A percentile compares a stretch with the other conserved stretches of the same genome.
Conservation (phyloP, 2,888 invertebrate species). For the Pyrgus malvae region DNA sequence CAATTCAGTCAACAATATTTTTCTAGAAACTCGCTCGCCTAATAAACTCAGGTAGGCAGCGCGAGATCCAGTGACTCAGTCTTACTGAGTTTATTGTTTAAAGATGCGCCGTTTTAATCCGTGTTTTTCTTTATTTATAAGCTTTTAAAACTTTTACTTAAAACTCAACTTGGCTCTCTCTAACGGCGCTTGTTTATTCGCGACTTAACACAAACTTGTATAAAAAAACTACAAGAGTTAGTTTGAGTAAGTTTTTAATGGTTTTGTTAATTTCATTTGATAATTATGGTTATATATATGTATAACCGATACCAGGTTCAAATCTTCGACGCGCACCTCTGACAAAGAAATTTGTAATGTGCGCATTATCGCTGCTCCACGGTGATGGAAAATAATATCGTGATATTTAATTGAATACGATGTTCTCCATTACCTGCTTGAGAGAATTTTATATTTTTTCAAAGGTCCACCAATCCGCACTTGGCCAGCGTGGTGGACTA, state of each 20-base stretch:
- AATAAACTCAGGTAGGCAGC: slow-evolving; percentile 7
- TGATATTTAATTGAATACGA: too few relatives aligned
- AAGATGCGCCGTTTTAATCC: slow-evolving; percentile 27
- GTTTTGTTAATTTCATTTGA: not conserved
- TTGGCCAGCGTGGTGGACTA: too few relatives aligned
- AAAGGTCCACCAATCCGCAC: too few relatives aligned
- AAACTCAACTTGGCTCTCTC: slow-evolving; percentile 25
- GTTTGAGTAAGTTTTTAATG: slow-evolving; percentile 11
- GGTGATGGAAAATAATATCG: too few relatives aligned
- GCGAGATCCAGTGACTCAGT: slow-evolving; percentile 13
- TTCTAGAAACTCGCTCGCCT: slow-evolving; percentile 1
- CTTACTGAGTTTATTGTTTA: slow-evolving; percentile 22
- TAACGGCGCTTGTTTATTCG: slow-evolving; percentile 21
- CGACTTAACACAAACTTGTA: slow-evolving; percentile 19
- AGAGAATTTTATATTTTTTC: too few relatives aligned
- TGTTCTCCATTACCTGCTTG: too few relatives aligned
- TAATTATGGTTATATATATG: too few relatives aligned
- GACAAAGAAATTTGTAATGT: too few relatives aligned
- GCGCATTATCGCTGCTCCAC: too few relatives aligned
- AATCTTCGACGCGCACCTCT: too few relatives aligned
- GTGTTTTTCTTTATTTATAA: slow-evolving; percentile 28
- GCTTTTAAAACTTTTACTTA: slow-evolving; percentile 26
- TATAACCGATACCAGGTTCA: too few relatives aligned
- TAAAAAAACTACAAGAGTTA: slow-evolving; percentile 9
- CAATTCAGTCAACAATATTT: not conserved